phyloP scores from a whole-genome alignment of 2,113 vertebrate genomes.

The Odocoileus hemionus region DNA sequence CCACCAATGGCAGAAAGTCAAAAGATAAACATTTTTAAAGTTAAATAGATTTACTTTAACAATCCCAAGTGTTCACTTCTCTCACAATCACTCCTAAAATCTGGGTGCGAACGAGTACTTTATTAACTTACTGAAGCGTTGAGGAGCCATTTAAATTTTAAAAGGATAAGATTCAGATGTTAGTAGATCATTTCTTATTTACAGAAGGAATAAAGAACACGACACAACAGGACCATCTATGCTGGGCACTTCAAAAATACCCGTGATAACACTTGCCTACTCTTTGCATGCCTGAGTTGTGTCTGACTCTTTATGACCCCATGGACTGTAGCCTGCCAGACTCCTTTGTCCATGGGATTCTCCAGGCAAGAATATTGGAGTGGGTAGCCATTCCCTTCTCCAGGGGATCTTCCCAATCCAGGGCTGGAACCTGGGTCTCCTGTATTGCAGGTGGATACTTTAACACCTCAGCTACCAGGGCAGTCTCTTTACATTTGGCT shows the following conservation, averaged over 20 bases:
- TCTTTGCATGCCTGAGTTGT: not conserved
- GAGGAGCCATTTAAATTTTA: not conserved
- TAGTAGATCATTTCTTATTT: not conserved
- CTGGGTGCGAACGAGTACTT: not conserved
- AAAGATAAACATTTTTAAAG: constrained; percentile 6
- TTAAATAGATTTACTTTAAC: not conserved
- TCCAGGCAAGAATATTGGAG: not conserved
- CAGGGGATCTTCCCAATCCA: not conserved
- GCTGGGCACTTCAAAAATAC: not conserved
- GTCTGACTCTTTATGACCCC: not conserved
- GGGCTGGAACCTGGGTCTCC: not conserved
- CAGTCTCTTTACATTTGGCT: not conserved
- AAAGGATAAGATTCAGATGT: not conserved
- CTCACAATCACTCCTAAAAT: not conserved
- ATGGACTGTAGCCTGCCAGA: not conserved
- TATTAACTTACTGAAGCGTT: not conserved
- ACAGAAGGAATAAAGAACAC: not conserved
- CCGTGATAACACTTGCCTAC: not conserved
- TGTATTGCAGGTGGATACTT: not conserved
- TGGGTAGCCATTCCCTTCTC: not conserved
- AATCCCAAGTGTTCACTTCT: not conserved
- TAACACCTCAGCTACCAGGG: not conserved
- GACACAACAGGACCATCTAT: not conserved
- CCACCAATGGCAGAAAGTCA: not conserved
- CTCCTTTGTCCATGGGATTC: not conserved